Evolutionary conservation across 2,888 invertebrate species (phyloP).

Genomic region (Actias luna): DNA sequence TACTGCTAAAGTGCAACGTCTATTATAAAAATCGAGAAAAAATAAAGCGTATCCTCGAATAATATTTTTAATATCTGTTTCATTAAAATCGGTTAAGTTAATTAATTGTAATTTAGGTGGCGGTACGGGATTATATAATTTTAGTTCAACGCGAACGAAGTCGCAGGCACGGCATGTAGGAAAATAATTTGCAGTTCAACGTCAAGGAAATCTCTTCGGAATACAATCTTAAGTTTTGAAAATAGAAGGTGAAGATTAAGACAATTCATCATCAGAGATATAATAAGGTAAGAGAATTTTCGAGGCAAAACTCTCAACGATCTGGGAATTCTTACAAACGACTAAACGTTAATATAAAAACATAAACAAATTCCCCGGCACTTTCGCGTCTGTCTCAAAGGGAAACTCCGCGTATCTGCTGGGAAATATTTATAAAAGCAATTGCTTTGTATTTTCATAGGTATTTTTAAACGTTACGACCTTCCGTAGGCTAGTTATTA

Average conservation of each 20-base stretch:
- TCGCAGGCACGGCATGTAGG: no score
- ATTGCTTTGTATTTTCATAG: slow-evolving; percentile 13
- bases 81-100: no score
- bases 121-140: no score
- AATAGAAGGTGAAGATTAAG: neutral
- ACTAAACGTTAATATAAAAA: slow-evolving; percentile 14
- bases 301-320: neutral
- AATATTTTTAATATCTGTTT: no score
- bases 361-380: slow-evolving; percentile 18
- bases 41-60: no score
- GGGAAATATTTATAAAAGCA: slow-evolving; percentile 23
- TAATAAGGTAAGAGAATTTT: neutral
- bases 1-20: no score
- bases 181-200: no score
- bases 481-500: neutral
- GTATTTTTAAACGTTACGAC: neutral
- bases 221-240: neutral
- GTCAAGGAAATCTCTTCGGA: neutral
- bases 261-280: neutral
- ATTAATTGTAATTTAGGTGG: no score
- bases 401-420: slow-evolving; percentile 11
- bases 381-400: slow-evolving; percentile 4
- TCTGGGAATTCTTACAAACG: slow-evolving; percentile 1
- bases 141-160: no score
- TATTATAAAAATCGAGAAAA: no score